Evolutionary conservation across 2,113 vertebrate genomes (phyloP), one percentile per base, ranked within the genome.

Genomic region (Oceanodroma tethys): DNA sequence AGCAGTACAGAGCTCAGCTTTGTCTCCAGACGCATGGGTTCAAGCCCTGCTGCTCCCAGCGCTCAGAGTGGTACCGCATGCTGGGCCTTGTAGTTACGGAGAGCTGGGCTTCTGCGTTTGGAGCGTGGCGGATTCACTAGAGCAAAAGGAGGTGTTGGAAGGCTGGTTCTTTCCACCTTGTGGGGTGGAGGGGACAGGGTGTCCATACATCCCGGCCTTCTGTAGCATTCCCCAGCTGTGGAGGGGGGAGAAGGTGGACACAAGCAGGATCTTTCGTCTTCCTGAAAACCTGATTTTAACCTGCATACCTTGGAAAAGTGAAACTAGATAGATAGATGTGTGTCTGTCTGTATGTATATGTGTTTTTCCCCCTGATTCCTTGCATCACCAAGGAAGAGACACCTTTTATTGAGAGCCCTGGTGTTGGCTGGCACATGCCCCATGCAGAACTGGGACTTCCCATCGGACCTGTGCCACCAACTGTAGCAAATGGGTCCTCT

Each of bases 341-440:
- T 55, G 11, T 55, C n/a, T n/a, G n/a, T n/a, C n/a, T n/a, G 6
- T 15, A 0, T 38, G 4, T 29, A 3, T 22, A 14, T 43, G 19
- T 48, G 6, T n/a, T 27, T 73, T 48, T 25, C 30, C 3, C 4
- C 16, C 38, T 21, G 25, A 30, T 92, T 90, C 56, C 32, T 55
- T 75, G 62, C 36, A 16, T 8, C 38, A 29, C 25, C 16, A 22
- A 34, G 73, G 50, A 84, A 18, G 17, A 45, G 19, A 12, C 27
- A 20, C 29, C 38, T 79, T 66, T 81, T 45, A 7, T 14, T 74
- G 68, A 36, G 73, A 71, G 42, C n/a, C 10, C n/a, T 67, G 43
- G 14, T 62, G 27, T 4, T 81, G 56, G 56, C 73, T 81, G 45
- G 11, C 36, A 16, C 0, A 0, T 68, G 79, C 36, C 25, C 18